A percentile compares a stretch with the other conserved stretches of the same genome.
These are phyloP conservation scores for Pygocentrus nattereri DNA, from an alignment of 2,797 vertebrate species.

Conservation along the genomic window DNA sequence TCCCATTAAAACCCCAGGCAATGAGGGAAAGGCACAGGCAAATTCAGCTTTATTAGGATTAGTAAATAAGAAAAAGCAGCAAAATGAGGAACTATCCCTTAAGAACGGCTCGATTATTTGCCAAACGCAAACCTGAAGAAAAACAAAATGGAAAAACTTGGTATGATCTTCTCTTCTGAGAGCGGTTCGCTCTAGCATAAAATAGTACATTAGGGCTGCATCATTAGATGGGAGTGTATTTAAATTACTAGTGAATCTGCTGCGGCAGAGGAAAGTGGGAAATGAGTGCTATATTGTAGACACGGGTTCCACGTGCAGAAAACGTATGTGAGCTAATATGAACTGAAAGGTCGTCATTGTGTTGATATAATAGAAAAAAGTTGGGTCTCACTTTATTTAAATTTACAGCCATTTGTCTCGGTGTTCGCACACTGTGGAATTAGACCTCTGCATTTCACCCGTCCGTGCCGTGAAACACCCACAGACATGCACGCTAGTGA, in stretches of 20 bases:
- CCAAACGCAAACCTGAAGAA: constrained; percentile 5
- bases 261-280: background rate
- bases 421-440: no score
- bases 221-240: constrained; percentile 13
- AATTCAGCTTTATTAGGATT: background rate
- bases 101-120: background rate
- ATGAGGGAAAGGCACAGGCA: background rate
- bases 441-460: no score
- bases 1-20: background rate
- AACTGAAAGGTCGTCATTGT: background rate
- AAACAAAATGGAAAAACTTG: constrained; percentile 13
- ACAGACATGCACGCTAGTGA: no score
- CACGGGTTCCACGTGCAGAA: no score
- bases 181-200: constrained; percentile 9
- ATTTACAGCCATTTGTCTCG: no score
- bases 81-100: background rate
- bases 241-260: constrained; percentile 23
- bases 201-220: constrained; percentile 15
- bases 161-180: background rate
- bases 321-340: background rate
- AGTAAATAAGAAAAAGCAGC: background rate
- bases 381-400: no score
- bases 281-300: background rate
- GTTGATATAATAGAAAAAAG: background rate
- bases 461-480: no score